Base-by-base conservation (phyloP, 2,113 vertebrate species). In the Paralichthys olivaceus region DNA sequence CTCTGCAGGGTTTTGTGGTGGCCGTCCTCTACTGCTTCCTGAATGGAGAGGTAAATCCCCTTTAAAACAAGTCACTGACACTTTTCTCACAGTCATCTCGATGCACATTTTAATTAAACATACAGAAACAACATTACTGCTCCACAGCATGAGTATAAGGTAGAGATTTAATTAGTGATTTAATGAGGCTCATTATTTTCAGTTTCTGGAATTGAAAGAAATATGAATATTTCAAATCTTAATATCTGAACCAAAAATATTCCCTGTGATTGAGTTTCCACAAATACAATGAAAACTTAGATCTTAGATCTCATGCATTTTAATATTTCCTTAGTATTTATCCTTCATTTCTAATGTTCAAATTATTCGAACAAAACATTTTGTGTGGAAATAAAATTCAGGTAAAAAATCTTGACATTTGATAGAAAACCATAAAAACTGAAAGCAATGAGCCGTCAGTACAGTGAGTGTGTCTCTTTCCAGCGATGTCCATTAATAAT, bases 11-110 rank as follows among this genome's bases (percentile, higher is more conserved):
- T 11, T 99, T 99, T 43, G 98, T 99, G 82, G 97, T 99, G 67
- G 97, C 97, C 3, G 95, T 99, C 65, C 96, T 99, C 74, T 99
- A 99, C 92, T 99, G 98, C 89, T 99, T 99, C 92, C 92, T 99
- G 91, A 99, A 99, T 8, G 97, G 98, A 85, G 98, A 99, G 97
- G 97, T 91, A 90, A 96, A 81, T 81, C 49, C 79, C 49, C 56
- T 86, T 81, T 56, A 72, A 60, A 32, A 72, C 34, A 8, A 9
- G 1, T 3, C 3, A 17, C 28, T 23, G n/a, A 23, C 51, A 37
- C 32, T 32, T 11, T 45, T 26, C 13, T 23, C n/a, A 32, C 4
- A 32, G 47, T 22, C 26, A 14, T 37, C 25, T 47, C 2, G 9
- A 51, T 17, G 17, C 28, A 57, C 40, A 14, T 1, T 61, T 19